A percentile compares a stretch with the other conserved stretches of the same genome.
Evolutionary conservation across 2,113 vertebrate genomes (phyloP).

Genomic region (Plotosus lineatus): DNA sequence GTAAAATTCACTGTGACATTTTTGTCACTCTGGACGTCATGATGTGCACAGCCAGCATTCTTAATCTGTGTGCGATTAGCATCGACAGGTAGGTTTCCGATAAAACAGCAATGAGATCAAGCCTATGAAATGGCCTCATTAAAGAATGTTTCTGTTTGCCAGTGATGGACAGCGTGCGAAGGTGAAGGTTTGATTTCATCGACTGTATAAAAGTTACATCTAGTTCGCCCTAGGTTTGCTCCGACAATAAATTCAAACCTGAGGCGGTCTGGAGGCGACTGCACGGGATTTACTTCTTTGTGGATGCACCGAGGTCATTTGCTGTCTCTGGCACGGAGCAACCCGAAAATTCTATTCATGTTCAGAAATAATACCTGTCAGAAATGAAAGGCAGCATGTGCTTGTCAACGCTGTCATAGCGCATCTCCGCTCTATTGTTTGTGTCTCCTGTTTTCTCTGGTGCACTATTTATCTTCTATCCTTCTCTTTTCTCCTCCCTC

Average conservation of each 20-base stretch:
- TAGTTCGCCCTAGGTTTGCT: background rate
- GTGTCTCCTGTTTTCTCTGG: conserved; percentile 24
- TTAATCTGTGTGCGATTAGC: conserved; percentile 99
- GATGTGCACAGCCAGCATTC: conserved; percentile 99
- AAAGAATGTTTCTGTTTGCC: conserved; percentile 9
- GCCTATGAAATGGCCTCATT: conserved; percentile 1
- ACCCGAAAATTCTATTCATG: background rate
- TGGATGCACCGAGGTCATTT: background rate
- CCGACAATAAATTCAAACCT: background rate
- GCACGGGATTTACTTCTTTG: background rate
- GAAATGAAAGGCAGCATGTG: background rate
- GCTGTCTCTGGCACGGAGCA: background rate
- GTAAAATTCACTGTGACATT: conserved; percentile 96
- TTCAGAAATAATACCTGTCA: background rate
- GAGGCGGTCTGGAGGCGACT: background rate
- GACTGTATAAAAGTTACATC: conserved; percentile 7
- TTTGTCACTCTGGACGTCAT: conserved; percentile 97
- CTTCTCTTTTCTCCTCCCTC: background rate
- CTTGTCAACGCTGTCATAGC: background rate
- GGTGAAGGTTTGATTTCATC: background rate
- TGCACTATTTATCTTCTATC: background rate
- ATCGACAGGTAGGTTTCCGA: conserved; percentile 91
- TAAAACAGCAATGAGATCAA: conserved; percentile 21
- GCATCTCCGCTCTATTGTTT: background rate
- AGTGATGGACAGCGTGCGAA: background rate